Evolutionary conservation across 2,113 vertebrate species (phyloP).

Genomic region (Platichthys stellatus): DNA sequence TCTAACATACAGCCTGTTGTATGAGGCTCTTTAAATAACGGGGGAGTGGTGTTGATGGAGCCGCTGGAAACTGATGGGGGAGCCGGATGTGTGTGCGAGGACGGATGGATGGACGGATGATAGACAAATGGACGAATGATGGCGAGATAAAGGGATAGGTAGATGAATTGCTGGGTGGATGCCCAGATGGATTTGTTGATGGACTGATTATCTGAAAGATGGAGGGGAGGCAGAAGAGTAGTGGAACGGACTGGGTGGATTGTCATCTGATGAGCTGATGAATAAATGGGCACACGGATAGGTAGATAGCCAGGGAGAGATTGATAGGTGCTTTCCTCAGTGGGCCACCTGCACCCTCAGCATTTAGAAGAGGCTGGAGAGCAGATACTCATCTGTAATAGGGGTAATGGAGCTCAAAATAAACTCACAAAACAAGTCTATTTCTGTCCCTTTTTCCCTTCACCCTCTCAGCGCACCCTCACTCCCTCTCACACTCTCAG

Average conservation of each 20-base stretch:
- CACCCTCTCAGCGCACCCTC: slow-evolving; percentile 52
- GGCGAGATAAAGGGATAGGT: slow-evolving; percentile 68
- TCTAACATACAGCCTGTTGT: slow-evolving; percentile 23
- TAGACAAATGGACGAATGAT: slow-evolving; percentile 75
- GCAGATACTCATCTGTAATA: slow-evolving; percentile 76
- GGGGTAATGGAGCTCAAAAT: slow-evolving; percentile 79
- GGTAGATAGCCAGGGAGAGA: slow-evolving; percentile 64
- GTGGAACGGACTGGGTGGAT: slow-evolving; percentile 60
- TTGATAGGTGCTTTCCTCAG: slow-evolving; percentile 72
- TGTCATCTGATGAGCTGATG: slow-evolving; percentile 74
- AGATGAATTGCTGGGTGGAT: slow-evolving; percentile 73
- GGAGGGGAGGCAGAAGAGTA: slow-evolving; percentile 64
- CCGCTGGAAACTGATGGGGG: slow-evolving; percentile 50
- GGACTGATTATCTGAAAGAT: slow-evolving; percentile 78
- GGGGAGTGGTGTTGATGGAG: slow-evolving; percentile 40
- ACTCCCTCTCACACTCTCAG: slow-evolving; percentile 42
- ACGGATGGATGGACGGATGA: slow-evolving; percentile 62
- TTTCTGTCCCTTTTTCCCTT: slow-evolving; percentile 46
- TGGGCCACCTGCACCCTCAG: slow-evolving; percentile 76
- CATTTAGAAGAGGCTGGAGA: slow-evolving; percentile 68
- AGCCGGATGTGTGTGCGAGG: neutral
- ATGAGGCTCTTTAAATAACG: slow-evolving; percentile 48
- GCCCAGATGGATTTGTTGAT: slow-evolving; percentile 76
- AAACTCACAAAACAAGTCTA: slow-evolving; percentile 76
- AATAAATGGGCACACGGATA: slow-evolving; percentile 75